Conservation (phyloP, 2,888 invertebrate species). For the Agonopterix heracliana region DNA sequence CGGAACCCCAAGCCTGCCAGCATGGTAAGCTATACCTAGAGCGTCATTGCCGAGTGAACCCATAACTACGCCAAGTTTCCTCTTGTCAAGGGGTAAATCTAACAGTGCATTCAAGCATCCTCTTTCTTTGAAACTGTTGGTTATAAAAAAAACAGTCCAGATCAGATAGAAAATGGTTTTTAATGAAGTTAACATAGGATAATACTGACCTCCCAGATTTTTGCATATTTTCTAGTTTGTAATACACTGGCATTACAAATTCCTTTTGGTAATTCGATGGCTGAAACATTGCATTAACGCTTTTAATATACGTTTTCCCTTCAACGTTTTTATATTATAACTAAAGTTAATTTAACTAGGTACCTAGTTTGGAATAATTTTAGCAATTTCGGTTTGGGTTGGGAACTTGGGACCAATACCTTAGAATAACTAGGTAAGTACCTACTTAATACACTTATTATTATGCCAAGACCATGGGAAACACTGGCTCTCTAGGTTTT, state of each 20-base stretch:
- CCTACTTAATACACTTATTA: too few relatives aligned
- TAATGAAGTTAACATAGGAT: neutral
- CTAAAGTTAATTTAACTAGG: too few relatives aligned
- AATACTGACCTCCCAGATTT: constrained; percentile 23
- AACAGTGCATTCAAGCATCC: constrained; percentile 80
- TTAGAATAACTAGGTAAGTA: too few relatives aligned
- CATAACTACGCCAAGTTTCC: constrained; percentile 78
- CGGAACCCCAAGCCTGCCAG: constrained; percentile 74
- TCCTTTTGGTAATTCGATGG: constrained; percentile 26
- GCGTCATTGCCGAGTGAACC: constrained; percentile 85
- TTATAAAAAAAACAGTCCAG: neutral
- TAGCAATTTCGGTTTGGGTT: too few relatives aligned
- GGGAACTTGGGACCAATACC: too few relatives aligned
- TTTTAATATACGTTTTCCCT: neutral
- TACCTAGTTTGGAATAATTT: too few relatives aligned
- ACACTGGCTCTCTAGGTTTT: too few relatives aligned
- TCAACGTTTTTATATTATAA: too few relatives aligned
- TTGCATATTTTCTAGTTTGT: constrained; percentile 23
- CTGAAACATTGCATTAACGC: constrained; percentile 18
- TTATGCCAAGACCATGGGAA: too few relatives aligned
- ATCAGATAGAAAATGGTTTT: neutral
- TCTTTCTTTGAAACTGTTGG: constrained; percentile 81
- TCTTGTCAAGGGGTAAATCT: constrained; percentile 74
- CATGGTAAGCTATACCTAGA: constrained; percentile 80
- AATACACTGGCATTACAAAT: constrained; percentile 23